These are phyloP conservation scores for Capitella teleta DNA, from an alignment of 1,140 invertebrate species.

Conservation along the genomic window DNA sequence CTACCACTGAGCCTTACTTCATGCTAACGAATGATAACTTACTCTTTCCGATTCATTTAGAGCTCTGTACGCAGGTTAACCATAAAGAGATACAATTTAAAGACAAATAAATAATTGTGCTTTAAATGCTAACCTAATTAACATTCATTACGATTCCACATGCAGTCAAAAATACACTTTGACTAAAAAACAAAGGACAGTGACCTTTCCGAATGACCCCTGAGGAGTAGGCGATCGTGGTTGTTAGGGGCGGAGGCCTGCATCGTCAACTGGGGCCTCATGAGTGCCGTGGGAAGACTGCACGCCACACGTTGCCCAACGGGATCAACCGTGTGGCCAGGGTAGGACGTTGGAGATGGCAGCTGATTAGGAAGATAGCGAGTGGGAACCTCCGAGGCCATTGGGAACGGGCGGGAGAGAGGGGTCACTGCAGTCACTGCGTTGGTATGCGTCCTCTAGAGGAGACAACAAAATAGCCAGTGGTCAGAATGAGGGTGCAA, in stretches of 20 bases:
- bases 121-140: too few species aligned
- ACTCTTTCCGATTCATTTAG: too few species aligned
- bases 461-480: neutral
- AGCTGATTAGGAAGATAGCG: too few species aligned
- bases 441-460: neutral
- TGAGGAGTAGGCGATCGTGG: neutral
- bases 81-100: too few species aligned
- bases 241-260: neutral
- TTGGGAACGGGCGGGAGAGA: neutral
- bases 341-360: neutral
- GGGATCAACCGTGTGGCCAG: neutral
- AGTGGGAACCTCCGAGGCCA: neutral
- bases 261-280: neutral
- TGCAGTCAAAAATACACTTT: too few species aligned
- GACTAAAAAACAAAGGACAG: too few species aligned
- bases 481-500: neutral
- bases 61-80: too few species aligned
- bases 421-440: constrained; percentile 4
- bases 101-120: too few species aligned
- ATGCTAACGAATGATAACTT: too few species aligned
- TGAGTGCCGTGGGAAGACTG: neutral
- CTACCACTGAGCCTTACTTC: too few species aligned
- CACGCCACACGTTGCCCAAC: neutral
- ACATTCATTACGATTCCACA: too few species aligned
- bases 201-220: neutral